Evolutionary conservation across 2,888 invertebrate genomes (phyloP).

Genomic region (Machimus atricapillus): DNA sequence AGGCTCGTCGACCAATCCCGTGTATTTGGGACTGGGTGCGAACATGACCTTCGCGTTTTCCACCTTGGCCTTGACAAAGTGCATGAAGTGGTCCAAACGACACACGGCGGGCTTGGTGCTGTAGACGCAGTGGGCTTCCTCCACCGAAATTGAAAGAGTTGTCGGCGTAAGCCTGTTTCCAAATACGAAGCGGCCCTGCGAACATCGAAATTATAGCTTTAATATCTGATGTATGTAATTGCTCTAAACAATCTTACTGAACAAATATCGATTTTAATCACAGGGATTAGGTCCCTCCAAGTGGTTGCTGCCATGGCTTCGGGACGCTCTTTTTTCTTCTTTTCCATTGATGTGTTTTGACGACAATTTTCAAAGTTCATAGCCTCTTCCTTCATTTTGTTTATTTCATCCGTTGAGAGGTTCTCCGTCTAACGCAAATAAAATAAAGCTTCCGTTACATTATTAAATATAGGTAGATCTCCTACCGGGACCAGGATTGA

Average conservation of each 20-base stretch:
- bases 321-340: conserved; percentile 67
- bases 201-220: neutral
- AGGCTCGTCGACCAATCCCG: conserved; percentile 91
- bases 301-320: conserved; percentile 87
- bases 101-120: conserved; percentile 96
- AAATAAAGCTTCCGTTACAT: neutral
- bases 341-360: conserved; percentile 61
- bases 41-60: conserved; percentile 95
- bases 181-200: conserved; percentile 87
- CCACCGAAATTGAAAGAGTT: conserved; percentile 88
- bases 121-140: conserved; percentile 93
- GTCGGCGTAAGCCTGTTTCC: conserved; percentile 95
- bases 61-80: conserved; percentile 91
- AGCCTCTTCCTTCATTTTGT: conserved; percentile 66
- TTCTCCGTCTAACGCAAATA: conserved; percentile 63
- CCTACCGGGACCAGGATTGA: conserved; percentile 70
- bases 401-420: conserved; percentile 65
- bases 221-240: neutral
- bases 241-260: conserved; percentile 65
- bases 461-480: neutral
- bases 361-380: conserved; percentile 72
- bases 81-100: conserved; percentile 92
- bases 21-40: conserved; percentile 95
- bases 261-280: conserved; percentile 93
- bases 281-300: conserved; percentile 96